A percentile compares a stretch with the other conserved stretches of the same genome.
phyloP scores from a whole-genome alignment of 2,113 vertebrate species.

The Brachypodius melanocephalos region DNA sequence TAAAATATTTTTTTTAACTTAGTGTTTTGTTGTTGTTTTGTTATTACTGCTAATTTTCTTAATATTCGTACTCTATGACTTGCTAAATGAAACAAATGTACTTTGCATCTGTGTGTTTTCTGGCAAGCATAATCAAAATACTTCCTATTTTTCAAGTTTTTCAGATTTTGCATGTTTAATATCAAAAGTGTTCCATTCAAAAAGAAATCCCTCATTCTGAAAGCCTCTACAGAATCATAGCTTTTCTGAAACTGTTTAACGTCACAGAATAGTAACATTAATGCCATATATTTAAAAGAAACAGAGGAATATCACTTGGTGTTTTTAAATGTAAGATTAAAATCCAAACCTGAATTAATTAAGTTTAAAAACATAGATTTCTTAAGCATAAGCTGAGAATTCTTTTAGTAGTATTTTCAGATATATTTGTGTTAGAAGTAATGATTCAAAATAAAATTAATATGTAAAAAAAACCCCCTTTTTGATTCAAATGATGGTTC shows the following conservation, averaged over 20 bases:
- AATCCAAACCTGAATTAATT: neutral
- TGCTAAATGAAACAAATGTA: neutral
- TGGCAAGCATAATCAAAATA: neutral
- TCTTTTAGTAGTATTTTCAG: neutral
- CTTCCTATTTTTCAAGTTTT: neutral
- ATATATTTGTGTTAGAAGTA: neutral
- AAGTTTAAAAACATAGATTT: neutral
- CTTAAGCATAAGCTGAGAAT: neutral
- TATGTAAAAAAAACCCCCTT: neutral
- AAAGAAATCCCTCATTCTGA: neutral
- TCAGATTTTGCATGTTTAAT: neutral
- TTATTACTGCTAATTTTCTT: neutral
- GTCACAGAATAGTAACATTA: neutral
- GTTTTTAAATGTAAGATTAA: neutral
- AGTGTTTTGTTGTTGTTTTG: neutral
- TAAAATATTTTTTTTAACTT: neutral
- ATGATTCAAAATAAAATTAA: neutral
- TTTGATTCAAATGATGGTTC: neutral
- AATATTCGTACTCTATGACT: neutral
- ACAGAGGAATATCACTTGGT: accelerated
- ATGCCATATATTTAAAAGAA: neutral
- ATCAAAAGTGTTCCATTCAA: neutral
- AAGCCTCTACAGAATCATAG: neutral
- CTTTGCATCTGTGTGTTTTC: neutral
- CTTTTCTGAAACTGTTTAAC: neutral